Evolutionary conservation across 2,888 invertebrate species (phyloP), one percentile per base, ranked within the genome.

Genomic region (Drosophila nr. fundita): DNA sequence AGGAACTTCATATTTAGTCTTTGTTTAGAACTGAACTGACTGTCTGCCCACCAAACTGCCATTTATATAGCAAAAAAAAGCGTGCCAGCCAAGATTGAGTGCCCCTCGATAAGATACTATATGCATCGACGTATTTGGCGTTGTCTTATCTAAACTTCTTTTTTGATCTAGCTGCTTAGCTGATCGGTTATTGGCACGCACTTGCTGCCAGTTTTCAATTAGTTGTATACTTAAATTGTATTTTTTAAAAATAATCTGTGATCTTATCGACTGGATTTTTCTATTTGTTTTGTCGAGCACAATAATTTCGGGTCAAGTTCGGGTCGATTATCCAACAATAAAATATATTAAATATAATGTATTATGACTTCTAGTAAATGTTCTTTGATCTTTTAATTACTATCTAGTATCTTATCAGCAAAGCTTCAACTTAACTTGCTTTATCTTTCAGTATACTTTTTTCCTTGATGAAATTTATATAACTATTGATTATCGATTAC

Each of bases 1-100:
- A 91, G 83, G 65, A 90, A 70, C 77, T 91, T 91, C 90, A 91
- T 91, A 68, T 78, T 77, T 84, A 40, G 38, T 67, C 75, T 78
- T n/a, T 30, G 57, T 68, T 69, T 30, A 64, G 57, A 68, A 85
- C 69, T 74, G 76, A 89, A 89, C 82, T 87, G 69, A 7, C 42
- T 58, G 50, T 38, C 34, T 53, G 36, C 4, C 60, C 45, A 27
- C 36, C 11, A 18, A 15, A 13, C 1, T 2, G 48, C 45, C 57
- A 10, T 68, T 79, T 87, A 59, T 85, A 85, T 89, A 89, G 38
- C 18, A 15, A 32, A 27, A 10, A 2, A 27, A 29, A 10, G 24
- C 18, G 13, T 45, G n/a, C 52, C 34, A 6, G 4, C 42, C 15
- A 27, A 59, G 67, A 78, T 63, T 68, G 34, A 57, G 34, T 34